Conservation (phyloP, 2,888 invertebrate genomes). For the Trichogramma dendrolimi region DNA sequence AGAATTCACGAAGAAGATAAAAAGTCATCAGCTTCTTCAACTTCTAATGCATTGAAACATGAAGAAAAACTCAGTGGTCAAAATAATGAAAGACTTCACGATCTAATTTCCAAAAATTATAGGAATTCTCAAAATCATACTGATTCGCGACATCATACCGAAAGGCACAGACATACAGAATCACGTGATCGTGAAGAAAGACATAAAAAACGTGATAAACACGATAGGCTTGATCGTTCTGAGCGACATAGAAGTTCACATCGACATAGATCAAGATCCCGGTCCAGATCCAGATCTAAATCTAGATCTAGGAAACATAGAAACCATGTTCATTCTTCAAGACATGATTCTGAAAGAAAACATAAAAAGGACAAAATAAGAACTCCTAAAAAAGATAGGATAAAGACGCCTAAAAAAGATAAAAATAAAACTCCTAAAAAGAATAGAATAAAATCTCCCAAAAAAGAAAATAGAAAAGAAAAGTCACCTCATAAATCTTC, state of each 20-base stretch:
- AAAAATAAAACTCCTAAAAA: slow-evolving; percentile 7
- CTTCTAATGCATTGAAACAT: background rate
- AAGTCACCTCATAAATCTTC: background rate
- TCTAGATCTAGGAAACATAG: too few species aligned
- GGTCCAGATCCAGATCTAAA: too few species aligned
- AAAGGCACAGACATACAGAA: slow-evolving; percentile 1
- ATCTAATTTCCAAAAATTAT: slow-evolving; percentile 1
- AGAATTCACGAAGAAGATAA: too few species aligned
- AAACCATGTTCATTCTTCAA: background rate
- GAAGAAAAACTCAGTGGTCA: background rate
- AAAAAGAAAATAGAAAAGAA: background rate
- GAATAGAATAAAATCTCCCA: background rate
- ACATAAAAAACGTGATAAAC: slow-evolving; percentile 6
- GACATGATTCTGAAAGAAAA: slow-evolving; percentile 5
- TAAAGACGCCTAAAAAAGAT: background rate
- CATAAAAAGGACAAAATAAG: slow-evolving; percentile 15
- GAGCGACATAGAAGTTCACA: slow-evolving; percentile 9
- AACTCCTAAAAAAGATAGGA: slow-evolving; percentile 30
- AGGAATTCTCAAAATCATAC: slow-evolving; percentile 7
- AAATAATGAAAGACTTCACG: slow-evolving; percentile 1
- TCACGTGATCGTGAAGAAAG: background rate
- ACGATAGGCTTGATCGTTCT: background rate
- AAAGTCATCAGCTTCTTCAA: too few species aligned
- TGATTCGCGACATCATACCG: background rate
- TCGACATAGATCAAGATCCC: background rate